Conservation (phyloP, 2,113 vertebrate genomes). For the Vidua chalybeata region DNA sequence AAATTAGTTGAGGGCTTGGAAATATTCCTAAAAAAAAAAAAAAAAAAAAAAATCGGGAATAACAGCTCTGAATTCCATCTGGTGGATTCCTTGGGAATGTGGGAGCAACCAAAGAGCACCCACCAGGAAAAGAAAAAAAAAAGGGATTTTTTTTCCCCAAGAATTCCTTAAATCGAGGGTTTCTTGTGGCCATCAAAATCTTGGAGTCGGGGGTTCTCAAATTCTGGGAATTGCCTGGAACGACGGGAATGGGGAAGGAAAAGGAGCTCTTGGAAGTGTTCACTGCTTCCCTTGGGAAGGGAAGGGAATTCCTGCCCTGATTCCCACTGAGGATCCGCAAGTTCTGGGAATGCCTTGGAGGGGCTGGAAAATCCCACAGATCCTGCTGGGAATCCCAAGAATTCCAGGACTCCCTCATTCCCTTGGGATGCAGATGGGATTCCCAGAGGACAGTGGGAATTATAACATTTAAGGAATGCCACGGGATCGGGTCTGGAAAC, state of each 20-base stretch:
- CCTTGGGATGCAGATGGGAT: background rate
- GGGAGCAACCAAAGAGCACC: background rate
- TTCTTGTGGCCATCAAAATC: background rate
- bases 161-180: too few species aligned
- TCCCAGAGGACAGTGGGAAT: background rate
- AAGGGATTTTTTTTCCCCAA: background rate
- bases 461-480: background rate
- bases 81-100: background rate
- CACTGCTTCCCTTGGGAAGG: background rate
- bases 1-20: background rate
- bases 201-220: background rate
- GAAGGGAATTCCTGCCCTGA: background rate
- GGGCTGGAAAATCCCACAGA: background rate
- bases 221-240: background rate
- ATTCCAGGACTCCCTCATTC: background rate
- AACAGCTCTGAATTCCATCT: background rate
- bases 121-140: background rate
- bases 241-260: background rate
- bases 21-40: background rate
- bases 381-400: background rate
- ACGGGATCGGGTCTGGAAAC: accelerated
- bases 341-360: background rate
- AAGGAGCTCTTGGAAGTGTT: background rate
- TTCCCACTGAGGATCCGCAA: background rate
- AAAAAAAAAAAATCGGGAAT: background rate